phyloP scores from a whole-genome alignment of 2,888 invertebrate genomes.

The Heteromyza rotundicornis region DNA sequence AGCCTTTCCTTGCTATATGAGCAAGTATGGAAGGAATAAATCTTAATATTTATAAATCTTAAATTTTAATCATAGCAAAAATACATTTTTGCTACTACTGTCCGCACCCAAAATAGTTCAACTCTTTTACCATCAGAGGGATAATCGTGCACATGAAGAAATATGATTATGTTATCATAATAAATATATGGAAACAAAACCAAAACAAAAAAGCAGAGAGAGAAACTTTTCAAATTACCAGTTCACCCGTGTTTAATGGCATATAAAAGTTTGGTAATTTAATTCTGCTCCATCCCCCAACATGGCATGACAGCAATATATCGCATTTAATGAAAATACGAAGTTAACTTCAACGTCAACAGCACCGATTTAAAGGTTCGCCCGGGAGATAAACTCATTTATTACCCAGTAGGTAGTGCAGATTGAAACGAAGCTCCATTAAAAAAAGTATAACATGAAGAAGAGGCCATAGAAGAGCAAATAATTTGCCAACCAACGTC shows the following conservation, averaged over 20 bases:
- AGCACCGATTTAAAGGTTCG: conserved; percentile 12
- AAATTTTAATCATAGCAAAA: too few species aligned
- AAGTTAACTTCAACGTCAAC: conserved; percentile 39
- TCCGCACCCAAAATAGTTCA: too few species aligned
- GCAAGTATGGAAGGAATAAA: too few species aligned
- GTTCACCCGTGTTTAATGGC: background rate
- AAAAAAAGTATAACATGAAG: conserved; percentile 50
- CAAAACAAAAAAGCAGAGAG: background rate
- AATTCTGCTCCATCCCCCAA: background rate
- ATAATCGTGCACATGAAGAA: background rate
- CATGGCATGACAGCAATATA: background rate
- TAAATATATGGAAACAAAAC: background rate
- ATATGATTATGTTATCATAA: background rate
- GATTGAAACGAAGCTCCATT: conserved; percentile 31
- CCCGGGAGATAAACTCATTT: conserved; percentile 41
- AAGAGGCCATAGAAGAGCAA: conserved; percentile 54
- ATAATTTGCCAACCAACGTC: conserved; percentile 41
- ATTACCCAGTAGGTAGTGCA: conserved; percentile 29
- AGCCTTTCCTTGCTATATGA: too few species aligned
- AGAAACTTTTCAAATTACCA: too few species aligned
- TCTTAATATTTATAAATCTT: too few species aligned
- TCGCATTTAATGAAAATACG: conserved; percentile 15
- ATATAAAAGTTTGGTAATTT: conserved; percentile 5
- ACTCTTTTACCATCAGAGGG: too few species aligned
- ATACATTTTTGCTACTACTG: too few species aligned